Evolutionary conservation across 2,888 invertebrate species (phyloP).

Genomic region (Brenthis daphne): DNA sequence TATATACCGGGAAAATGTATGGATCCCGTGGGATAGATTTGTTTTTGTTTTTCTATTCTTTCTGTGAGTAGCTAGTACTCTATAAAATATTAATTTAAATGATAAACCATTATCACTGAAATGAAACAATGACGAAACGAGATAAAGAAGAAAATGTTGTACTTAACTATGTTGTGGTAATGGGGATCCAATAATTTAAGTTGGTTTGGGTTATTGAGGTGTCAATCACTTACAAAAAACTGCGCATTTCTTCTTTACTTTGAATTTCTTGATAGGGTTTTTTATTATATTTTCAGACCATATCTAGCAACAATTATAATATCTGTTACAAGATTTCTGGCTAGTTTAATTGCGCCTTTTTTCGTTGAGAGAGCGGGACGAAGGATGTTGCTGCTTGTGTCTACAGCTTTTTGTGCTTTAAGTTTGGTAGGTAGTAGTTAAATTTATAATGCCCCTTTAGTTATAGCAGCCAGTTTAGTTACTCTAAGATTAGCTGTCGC

Average conservation of each 20-base stretch:
- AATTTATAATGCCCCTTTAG: neutral
- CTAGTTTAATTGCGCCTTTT: conserved; percentile 50
- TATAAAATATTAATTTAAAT: no score
- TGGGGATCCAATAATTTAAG: no score
- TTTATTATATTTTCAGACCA: conserved; percentile 39
- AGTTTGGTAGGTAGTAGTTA: conserved; percentile 47
- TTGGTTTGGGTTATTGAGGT: no score
- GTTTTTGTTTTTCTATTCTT: neutral
- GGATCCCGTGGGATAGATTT: neutral
- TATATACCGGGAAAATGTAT: no score
- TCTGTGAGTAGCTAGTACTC: neutral
- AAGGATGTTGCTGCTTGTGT: conserved; percentile 48
- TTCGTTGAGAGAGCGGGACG: conserved; percentile 53
- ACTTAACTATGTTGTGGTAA: no score
- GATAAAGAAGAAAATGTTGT: no score
- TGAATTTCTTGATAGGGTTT: neutral
- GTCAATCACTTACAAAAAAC: neutral
- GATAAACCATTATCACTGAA: no score
- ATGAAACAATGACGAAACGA: no score
- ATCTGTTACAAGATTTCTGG: conserved; percentile 48
- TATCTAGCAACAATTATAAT: conserved; percentile 55
- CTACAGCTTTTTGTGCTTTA: conserved; percentile 51
- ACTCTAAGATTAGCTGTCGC: no score
- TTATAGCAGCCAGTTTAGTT: no score
- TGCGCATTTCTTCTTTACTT: neutral